Evolutionary conservation across 2,113 vertebrate genomes (phyloP).

Genomic region (Dipodomys merriami): DNA sequence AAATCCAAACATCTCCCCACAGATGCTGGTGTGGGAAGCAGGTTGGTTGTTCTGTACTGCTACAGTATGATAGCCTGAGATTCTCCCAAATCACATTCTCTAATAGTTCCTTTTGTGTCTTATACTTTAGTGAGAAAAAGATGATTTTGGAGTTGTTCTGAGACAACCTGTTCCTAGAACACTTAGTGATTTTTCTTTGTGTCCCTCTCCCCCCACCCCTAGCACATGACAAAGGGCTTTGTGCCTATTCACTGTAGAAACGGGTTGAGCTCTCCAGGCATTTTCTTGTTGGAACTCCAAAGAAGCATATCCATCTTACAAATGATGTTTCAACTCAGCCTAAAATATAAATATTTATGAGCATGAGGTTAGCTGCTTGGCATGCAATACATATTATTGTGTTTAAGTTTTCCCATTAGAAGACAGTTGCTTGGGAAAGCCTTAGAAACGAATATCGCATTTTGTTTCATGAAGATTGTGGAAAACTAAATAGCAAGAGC

Average conservation of each 20-base stretch:
- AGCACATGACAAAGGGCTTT: conserved; percentile 1
- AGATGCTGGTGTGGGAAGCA: not conserved
- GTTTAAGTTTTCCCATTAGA: conserved; percentile 78
- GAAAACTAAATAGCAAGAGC: conserved; percentile 59
- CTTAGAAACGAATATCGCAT: conserved; percentile 70
- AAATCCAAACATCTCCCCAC: not conserved
- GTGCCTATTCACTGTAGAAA: conserved; percentile 18
- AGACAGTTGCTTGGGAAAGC: conserved; percentile 76
- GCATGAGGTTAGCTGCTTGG: conserved; percentile 75
- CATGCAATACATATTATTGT: conserved; percentile 70
- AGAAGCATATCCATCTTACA: conserved; percentile 73
- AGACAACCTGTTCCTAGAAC: not conserved
- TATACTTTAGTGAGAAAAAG: not conserved
- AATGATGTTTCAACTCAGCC: conserved; percentile 74
- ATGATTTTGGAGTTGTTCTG: not conserved
- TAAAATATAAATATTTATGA: conserved; percentile 80
- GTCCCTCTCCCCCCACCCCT: too few species aligned
- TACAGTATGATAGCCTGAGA: not conserved
- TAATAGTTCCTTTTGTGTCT: not conserved
- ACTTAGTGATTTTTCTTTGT: not conserved
- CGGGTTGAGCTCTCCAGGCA: not conserved
- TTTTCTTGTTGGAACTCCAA: conserved; percentile 66
- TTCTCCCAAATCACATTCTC: not conserved
- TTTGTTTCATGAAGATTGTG: conserved; percentile 64
- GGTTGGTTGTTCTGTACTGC: accelerated